Percentiles rank a stretch among this genome's conserved stretches.
phyloP scores from a whole-genome alignment of 2,797 vertebrate genomes.

The Oryzias sinensis region DNA sequence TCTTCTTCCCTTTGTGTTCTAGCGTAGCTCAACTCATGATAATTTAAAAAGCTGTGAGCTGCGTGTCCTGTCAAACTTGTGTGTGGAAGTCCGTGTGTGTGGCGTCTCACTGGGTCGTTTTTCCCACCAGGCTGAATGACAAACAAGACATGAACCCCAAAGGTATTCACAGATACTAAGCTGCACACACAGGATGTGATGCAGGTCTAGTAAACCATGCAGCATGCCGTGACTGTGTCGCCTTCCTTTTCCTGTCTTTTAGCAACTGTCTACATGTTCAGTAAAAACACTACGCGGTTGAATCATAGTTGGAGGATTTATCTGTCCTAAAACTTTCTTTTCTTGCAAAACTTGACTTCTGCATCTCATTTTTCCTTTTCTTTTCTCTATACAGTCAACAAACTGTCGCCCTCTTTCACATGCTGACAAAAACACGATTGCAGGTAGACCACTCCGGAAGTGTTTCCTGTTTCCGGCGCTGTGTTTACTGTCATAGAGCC shows the following conservation, averaged over 20 bases:
- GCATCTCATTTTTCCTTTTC: neutral
- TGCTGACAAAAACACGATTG: neutral
- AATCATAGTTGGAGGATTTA: no score
- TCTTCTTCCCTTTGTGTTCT: conserved; percentile 7
- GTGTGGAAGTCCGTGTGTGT: conserved; percentile 14
- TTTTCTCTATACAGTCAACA: neutral
- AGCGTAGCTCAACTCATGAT: neutral
- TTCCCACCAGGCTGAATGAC: conserved; percentile 33
- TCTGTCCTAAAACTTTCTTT: no score
- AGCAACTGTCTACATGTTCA: neutral
- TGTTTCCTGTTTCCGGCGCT: conserved; percentile 58
- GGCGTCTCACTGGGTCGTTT: conserved; percentile 25
- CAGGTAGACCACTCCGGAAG: conserved; percentile 55
- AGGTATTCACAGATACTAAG: conserved; percentile 24
- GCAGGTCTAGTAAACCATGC: conserved; percentile 10
- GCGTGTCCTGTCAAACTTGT: conserved; percentile 5
- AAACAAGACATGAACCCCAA: conserved; percentile 29
- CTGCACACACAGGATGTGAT: conserved; percentile 14
- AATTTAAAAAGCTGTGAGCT: conserved; percentile 16
- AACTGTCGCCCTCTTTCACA: conserved; percentile 15
- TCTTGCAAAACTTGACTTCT: neutral
- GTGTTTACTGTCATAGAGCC: conserved; percentile 16
- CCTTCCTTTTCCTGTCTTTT: conserved; percentile 19
- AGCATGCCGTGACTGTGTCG: neutral
- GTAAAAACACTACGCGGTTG: no score